Evolutionary conservation across 2,888 invertebrate species (phyloP).

Genomic region (Timema podura): DNA sequence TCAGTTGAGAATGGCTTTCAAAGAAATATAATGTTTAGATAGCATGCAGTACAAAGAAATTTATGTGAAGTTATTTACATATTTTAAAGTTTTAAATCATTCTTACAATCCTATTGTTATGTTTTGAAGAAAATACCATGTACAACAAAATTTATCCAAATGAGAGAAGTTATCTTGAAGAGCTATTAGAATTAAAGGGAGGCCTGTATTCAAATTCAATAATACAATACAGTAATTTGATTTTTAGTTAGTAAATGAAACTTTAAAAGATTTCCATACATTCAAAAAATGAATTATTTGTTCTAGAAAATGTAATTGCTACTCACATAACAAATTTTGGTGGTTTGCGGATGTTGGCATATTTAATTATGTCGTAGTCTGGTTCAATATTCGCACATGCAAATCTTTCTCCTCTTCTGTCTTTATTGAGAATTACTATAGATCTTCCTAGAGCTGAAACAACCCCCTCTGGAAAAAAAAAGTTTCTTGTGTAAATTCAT

Average conservation of each 20-base stretch:
- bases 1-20: too few species aligned
- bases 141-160: not conserved
- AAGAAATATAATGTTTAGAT: too few species aligned
- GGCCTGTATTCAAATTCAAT: not conserved
- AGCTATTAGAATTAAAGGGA: too few species aligned
- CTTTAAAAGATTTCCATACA: not conserved
- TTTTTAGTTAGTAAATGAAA: not conserved
- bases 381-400: conserved; percentile 91
- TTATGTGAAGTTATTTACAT: too few species aligned
- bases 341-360: conserved; percentile 79
- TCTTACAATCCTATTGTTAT: not conserved
- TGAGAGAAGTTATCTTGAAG: not conserved
- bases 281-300: too few species aligned
- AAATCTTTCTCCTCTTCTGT: conserved; percentile 64
- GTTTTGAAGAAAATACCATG: not conserved
- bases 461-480: conserved; percentile 53
- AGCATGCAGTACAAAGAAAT: too few species aligned
- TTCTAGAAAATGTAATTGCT: not conserved
- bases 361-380: conserved; percentile 86
- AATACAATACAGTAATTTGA: not conserved
- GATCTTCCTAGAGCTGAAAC: conserved; percentile 79
- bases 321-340: conserved; percentile 85
- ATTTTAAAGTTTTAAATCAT: not conserved
- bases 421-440: conserved; percentile 76
- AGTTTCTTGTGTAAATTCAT: not conserved